A percentile compares a stretch with the other conserved stretches of the same genome.
Evolutionary conservation across 2,888 invertebrate genomes (phyloP).

Genomic region (Ophonus ardosiacus): DNA sequence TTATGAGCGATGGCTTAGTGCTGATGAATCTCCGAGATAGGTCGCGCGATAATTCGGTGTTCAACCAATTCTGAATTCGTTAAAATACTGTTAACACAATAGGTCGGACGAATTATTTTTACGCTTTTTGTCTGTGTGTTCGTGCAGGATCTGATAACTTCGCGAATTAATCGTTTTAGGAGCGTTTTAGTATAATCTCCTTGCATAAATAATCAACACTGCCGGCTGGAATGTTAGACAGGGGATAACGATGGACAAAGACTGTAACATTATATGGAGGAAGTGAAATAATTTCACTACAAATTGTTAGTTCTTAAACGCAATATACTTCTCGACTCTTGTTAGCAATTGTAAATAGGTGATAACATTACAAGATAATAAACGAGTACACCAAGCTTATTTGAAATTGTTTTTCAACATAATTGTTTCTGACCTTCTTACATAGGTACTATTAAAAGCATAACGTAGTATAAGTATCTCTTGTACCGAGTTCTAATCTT

Average conservation of each 20-base stretch:
- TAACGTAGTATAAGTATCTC: no score
- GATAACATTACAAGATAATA: neutral
- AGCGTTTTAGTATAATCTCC: conserved; percentile 51
- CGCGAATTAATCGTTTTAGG: conserved; percentile 51
- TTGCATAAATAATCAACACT: conserved; percentile 48
- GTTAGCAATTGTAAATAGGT: neutral
- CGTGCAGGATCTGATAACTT: conserved; percentile 49
- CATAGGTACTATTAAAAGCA: no score
- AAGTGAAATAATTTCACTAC: conserved; percentile 22
- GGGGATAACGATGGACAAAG: conserved; percentile 29
- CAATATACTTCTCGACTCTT: neutral
- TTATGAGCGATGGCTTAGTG: neutral
- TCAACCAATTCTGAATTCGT: conserved; percentile 48
- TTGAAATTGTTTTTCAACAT: no score
- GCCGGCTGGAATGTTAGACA: conserved; percentile 5
- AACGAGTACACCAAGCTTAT: no score
- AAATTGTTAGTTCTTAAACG: conserved; percentile 15
- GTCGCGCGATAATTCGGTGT: conserved; percentile 4
- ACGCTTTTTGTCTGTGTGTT: conserved; percentile 3
- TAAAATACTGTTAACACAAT: conserved; percentile 49
- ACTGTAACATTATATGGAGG: conserved; percentile 5
- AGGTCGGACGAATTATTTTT: conserved; percentile 39
- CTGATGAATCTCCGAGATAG: conserved; percentile 32
- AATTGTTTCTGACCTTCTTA: no score
- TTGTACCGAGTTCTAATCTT: no score